Evolutionary conservation across 2,113 vertebrate genomes (phyloP).

Genomic region (Probosciger aterrimus): DNA sequence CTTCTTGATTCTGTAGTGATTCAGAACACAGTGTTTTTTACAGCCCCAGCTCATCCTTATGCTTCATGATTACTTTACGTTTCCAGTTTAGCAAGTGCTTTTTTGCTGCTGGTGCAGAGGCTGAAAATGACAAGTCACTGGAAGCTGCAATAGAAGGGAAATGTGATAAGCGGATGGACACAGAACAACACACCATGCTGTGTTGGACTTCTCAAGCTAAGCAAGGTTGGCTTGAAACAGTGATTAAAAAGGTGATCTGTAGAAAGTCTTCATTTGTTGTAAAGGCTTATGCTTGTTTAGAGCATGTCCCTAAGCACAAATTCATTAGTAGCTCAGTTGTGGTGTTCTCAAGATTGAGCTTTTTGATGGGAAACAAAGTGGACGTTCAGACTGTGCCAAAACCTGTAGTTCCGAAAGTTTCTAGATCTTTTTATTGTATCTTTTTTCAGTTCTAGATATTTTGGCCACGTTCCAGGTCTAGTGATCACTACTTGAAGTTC

Average conservation of each 20-base stretch:
- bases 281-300: neutral
- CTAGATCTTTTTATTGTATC: neutral
- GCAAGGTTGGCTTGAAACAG: neutral
- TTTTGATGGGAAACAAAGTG: neutral
- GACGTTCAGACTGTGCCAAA: neutral
- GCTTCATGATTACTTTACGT: neutral
- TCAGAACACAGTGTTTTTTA: neutral
- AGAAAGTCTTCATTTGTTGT: neutral
- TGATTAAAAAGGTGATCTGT: neutral
- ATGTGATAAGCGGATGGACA: neutral
- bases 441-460: neutral
- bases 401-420: neutral
- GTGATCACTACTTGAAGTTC: neutral
- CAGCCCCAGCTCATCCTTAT: neutral
- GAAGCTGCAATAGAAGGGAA: neutral
- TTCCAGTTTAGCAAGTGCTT: neutral
- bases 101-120: neutral
- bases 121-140: neutral
- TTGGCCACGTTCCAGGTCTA: neutral
- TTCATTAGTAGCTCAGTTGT: neutral
- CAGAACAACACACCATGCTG: neutral
- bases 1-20: neutral
- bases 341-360: neutral
- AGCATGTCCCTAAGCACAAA: neutral
- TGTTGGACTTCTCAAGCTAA: neutral